Conservation (phyloP, 2,113 vertebrate genomes). For the Harpagus bidentatus region DNA sequence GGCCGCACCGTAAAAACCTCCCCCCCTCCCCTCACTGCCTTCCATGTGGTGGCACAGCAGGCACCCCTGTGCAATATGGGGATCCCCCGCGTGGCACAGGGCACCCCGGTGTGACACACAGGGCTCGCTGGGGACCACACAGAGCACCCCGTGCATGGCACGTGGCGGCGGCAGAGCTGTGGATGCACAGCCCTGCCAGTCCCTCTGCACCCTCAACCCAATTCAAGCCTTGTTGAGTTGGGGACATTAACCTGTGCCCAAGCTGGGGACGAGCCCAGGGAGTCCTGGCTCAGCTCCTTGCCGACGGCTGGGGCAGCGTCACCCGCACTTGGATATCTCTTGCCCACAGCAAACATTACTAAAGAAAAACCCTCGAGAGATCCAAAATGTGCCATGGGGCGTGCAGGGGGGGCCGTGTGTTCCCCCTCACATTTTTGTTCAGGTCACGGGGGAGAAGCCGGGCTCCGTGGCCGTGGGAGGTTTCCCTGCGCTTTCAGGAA, state of each 20-base stretch:
- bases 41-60: rapidly evolving
- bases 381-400: rapidly evolving
- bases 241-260: neutral
- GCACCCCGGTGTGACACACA: rapidly evolving
- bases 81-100: rapidly evolving
- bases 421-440: rapidly evolving
- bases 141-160: neutral
- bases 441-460: neutral
- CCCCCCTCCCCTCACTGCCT: neutral
- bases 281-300: neutral
- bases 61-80: neutral
- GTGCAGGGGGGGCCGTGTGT: neutral
- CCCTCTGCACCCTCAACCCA: neutral
- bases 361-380: neutral
- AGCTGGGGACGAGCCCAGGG: neutral
- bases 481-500: neutral
- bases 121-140: neutral
- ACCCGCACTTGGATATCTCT: neutral
- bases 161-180: neutral
- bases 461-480: rapidly evolving
- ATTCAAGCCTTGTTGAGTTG: rapidly evolving
- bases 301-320: neutral
- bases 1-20: neutral
- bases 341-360: neutral
- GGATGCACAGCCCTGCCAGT: neutral